Evolutionary conservation across 2,113 vertebrate genomes (phyloP), one percentile per base, ranked within the genome.

Genomic region (Bubo blakistoni): DNA sequence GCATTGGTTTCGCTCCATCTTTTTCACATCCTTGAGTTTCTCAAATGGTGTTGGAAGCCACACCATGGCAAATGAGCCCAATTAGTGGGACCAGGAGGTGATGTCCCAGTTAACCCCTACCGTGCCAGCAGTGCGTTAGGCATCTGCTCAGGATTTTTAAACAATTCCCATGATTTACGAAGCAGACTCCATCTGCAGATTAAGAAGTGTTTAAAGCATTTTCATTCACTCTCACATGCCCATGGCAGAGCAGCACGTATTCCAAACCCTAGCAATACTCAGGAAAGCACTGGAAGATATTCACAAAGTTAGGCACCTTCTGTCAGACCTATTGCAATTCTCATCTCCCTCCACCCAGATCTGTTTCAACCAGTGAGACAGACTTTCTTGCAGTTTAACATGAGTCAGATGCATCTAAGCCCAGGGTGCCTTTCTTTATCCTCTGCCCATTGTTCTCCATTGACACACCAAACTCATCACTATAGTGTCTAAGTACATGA

Each of bases 1-100:
- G 93, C 92, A 87, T 79, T 38, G 89, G 94, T 95, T 93, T 88
- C 49, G 21, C 94, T 97, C 96, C 91, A 95, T 97, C 94, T 95
- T 97, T 95, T 92, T 95, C 96, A 93, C 95, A 97, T 81, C 87
- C 86, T 52, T 70, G 34, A 66, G 82, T 52, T 94, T 72, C 93
- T 72, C 74, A 92, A 90, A 93, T 9, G 70, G 92, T 52, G 83
- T 13, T 88, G 92, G 95, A 92, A 96, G 70, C 73, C 94, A 85
- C 85, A 51, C 76, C 88, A 69, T 3, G 11, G 95, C 73, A 95
- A 97, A 97, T 79, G 78, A 92, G 88, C 66, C 46, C 82, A 76
- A 81, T 92, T 92, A 97, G 93, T 19, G 27, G 81, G 77, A 94
- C 36, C 88, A 27, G 66, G 36, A 90, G 91, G 69, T 87, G 91